These are phyloP conservation scores for Nephrotoma flavescens DNA, from an alignment of 2,888 invertebrate genomes.

Conservation along the genomic window DNA sequence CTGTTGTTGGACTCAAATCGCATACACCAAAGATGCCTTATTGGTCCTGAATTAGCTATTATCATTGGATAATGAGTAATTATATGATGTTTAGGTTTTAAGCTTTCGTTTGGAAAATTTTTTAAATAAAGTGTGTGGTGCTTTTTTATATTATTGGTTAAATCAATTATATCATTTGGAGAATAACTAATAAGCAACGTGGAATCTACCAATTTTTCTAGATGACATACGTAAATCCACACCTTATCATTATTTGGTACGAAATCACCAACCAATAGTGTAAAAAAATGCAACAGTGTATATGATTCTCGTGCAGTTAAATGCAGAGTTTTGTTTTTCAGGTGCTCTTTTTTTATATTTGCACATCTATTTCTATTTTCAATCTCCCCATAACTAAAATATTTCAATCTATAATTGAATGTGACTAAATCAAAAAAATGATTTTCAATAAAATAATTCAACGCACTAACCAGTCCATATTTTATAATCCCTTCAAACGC, in stretches of 20 bases:
- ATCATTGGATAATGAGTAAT: slow-evolving; percentile 9
- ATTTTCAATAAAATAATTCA: too few relatives aligned
- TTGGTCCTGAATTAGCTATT: slow-evolving; percentile 8
- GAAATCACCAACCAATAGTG: slow-evolving; percentile 10
- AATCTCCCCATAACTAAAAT: too few relatives aligned
- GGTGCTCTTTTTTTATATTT: too few relatives aligned
- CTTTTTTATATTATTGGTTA: neutral
- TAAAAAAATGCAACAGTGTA: slow-evolving; percentile 9
- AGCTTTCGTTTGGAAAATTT: slow-evolving; percentile 2
- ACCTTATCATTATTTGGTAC: slow-evolving; percentile 9
- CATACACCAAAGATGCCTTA: slow-evolving; percentile 9
- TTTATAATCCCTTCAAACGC: too few relatives aligned
- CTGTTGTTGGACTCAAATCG: slow-evolving; percentile 7
- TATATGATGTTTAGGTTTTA: slow-evolving; percentile 11
- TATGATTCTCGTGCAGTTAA: slow-evolving; percentile 5
- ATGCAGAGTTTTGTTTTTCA: too few relatives aligned
- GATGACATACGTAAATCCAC: slow-evolving; percentile 5
- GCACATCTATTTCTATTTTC: too few relatives aligned
- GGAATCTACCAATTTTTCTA: neutral
- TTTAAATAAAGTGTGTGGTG: slow-evolving; percentile 1
- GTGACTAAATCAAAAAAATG: too few relatives aligned
- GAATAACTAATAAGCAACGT: neutral
- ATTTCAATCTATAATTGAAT: too few relatives aligned
- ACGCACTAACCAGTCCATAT: too few relatives aligned
- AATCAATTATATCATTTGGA: neutral